Evolutionary conservation across 2,888 invertebrate species (phyloP).

Genomic region (Junonia oenone): DNA sequence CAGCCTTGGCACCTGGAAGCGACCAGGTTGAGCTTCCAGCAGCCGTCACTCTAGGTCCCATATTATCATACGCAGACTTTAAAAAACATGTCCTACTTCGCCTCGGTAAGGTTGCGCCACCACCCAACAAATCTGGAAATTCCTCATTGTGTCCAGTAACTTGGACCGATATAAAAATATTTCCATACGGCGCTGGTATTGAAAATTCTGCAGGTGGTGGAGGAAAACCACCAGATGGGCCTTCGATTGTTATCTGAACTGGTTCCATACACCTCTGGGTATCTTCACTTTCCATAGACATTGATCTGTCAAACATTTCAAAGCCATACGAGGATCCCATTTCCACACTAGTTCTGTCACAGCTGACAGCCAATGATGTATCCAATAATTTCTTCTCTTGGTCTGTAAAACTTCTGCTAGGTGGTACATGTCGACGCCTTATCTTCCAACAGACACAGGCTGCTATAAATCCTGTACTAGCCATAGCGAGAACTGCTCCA

Average conservation of each 20-base stretch:
- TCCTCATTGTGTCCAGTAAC: conserved; percentile 84
- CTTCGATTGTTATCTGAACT: conserved; percentile 81
- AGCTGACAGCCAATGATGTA: conserved; percentile 83
- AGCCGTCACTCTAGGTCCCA: conserved; percentile 93
- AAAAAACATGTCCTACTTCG: conserved; percentile 73
- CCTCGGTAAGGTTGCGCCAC: conserved; percentile 68
- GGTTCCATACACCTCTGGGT: conserved; percentile 73
- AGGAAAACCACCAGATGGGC: conserved; percentile 60
- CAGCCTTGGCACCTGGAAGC: conserved; percentile 80
- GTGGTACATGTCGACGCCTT: conserved; percentile 85
- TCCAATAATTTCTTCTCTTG: conserved; percentile 93
- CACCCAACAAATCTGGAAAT: conserved; percentile 88
- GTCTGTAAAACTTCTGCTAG: conserved; percentile 87
- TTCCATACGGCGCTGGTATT: conserved; percentile 79
- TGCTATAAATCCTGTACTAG: conserved; percentile 79
- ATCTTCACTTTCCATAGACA: conserved; percentile 73
- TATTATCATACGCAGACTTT: conserved; percentile 90
- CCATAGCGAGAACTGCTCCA: conserved; percentile 84
- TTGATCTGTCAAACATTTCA: conserved; percentile 74
- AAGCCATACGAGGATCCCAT: conserved; percentile 75
- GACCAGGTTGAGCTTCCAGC: conserved; percentile 93
- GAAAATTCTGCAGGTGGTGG: conserved; percentile 74
- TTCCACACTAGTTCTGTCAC: conserved; percentile 83
- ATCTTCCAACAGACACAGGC: conserved; percentile 81
- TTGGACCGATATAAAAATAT: conserved; percentile 92